phyloP scores from a whole-genome alignment of 2,888 invertebrate species.

The Sminthurinus aureus region DNA sequence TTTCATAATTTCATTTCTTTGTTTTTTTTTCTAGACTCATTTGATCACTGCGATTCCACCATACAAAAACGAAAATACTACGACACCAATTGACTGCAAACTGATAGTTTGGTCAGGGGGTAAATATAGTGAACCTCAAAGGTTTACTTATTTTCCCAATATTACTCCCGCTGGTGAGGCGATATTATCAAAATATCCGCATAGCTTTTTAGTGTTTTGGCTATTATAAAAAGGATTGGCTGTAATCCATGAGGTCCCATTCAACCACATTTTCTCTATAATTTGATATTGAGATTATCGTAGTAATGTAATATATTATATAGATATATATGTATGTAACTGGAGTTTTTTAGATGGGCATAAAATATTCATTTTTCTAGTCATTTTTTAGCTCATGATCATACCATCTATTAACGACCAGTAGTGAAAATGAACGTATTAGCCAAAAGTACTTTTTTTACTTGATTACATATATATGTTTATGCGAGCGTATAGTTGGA shows the following conservation, averaged over 20 bases:
- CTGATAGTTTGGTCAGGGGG: constrained; percentile 84
- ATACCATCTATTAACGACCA: neutral
- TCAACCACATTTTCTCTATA: neutral
- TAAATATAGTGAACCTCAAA: constrained; percentile 84
- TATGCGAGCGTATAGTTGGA: constrained; percentile 8
- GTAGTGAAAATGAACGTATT: neutral
- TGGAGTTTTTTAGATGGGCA: neutral
- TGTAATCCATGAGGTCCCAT: constrained; percentile 42
- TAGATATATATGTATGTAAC: neutral
- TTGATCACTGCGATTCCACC: constrained; percentile 86
- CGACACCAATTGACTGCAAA: constrained; percentile 77
- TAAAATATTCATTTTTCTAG: neutral
- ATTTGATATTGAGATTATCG: neutral
- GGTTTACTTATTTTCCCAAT: constrained; percentile 79
- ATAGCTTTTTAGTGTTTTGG: constrained; percentile 41
- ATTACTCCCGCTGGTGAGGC: constrained; percentile 58
- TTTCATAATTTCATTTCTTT: neutral
- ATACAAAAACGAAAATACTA: constrained; percentile 73
- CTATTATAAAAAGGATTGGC: constrained; percentile 49
- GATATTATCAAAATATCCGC: constrained; percentile 22
- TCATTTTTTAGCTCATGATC: neutral
- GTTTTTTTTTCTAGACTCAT: constrained; percentile 73
- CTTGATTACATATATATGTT: constrained; percentile 4
- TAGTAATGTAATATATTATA: no score
- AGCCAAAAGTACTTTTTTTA: neutral